Percentiles rank a stretch among this genome's conserved stretches.
phyloP scores from a whole-genome alignment of 2,113 vertebrate species.

The Sardina pilchardus region DNA sequence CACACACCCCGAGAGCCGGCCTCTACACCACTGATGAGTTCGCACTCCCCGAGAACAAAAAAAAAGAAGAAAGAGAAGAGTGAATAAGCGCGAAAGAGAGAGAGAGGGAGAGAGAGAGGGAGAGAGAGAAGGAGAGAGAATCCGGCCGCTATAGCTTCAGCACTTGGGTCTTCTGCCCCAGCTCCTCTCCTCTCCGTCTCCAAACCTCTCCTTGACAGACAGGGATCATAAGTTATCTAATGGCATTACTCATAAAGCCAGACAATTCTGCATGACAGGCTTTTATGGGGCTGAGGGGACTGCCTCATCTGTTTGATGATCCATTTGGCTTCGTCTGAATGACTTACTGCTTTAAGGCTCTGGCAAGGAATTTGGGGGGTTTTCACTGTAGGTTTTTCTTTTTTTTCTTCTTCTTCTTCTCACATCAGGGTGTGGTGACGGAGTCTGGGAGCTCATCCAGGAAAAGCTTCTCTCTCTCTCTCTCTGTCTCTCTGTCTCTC shows the following conservation, averaged over 20 bases:
- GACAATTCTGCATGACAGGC: constrained; percentile 4
- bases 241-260: neutral
- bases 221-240: constrained; percentile 20
- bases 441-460: constrained; percentile 17
- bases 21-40: neutral
- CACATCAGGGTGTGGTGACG: neutral
- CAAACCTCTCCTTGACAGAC: neutral
- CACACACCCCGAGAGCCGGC: neutral
- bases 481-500: too few relatives aligned
- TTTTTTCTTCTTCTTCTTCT: neutral
- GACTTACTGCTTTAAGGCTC: constrained; percentile 14
- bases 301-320: constrained; percentile 3
- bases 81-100: neutral
- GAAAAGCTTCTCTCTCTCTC: neutral
- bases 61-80: constrained; percentile 1
- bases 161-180: neutral
- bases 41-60: neutral
- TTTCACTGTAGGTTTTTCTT: neutral
- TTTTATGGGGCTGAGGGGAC: neutral
- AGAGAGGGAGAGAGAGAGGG: neutral
- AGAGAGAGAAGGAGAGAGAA: neutral
- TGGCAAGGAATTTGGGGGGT: neutral
- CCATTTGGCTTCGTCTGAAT: constrained; percentile 7
- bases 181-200: neutral
- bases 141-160: neutral